phyloP scores from a whole-genome alignment of 1,140 invertebrate genomes.

The Drosophila equinoxialis region DNA sequence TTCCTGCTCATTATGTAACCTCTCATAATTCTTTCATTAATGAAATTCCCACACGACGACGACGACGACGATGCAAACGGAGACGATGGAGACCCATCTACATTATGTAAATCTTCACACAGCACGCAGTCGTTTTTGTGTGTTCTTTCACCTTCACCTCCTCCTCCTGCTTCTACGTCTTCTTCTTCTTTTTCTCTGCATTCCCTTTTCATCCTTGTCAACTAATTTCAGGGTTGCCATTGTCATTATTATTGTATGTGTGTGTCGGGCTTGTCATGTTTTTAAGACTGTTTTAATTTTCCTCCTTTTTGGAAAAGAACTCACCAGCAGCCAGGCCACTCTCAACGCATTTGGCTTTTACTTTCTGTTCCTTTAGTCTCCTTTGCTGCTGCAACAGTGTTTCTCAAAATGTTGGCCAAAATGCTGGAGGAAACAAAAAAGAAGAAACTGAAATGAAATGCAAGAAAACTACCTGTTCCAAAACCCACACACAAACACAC shows the following conservation, averaged over 20 bases:
- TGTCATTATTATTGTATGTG: conserved; percentile 30
- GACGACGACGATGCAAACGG: conserved; percentile 38
- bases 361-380: conserved; percentile 57
- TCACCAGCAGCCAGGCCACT: not conserved
- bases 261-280: conserved; percentile 64
- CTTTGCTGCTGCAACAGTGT: conserved; percentile 31
- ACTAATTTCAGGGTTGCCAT: conserved; percentile 76
- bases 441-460: conserved; percentile 49
- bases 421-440: conserved; percentile 4
- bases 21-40: conserved; percentile 81
- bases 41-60: conserved; percentile 77
- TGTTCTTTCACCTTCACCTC: conserved; percentile 33
- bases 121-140: conserved; percentile 66
- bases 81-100: conserved; percentile 16
- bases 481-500: conserved; percentile 67
- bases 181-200: not conserved
- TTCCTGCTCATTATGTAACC: conserved; percentile 73
- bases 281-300: conserved; percentile 79
- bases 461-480: conserved; percentile 73
- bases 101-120: conserved; percentile 78
- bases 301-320: conserved; percentile 35
- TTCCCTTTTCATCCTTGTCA: conserved; percentile 68
- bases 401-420: conserved; percentile 77
- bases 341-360: conserved; percentile 61
- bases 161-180: conserved; percentile 4